These are phyloP conservation scores for Caradrina clavipalpis DNA, from an alignment of 2,888 invertebrate species.

Conservation along the genomic window DNA sequence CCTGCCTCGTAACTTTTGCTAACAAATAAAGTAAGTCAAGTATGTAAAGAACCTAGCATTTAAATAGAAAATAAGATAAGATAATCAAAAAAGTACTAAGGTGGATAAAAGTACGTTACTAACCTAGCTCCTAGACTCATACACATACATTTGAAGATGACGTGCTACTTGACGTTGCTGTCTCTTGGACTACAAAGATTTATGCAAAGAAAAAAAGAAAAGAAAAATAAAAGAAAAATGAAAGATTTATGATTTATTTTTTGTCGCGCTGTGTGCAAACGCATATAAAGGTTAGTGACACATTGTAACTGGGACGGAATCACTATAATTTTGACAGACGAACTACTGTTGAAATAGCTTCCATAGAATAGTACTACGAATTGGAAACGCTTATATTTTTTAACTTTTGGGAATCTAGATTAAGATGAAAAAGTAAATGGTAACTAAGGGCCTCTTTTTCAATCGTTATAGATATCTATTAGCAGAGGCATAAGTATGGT, in stretches of 20 bases:
- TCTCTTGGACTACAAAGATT: constrained; percentile 45
- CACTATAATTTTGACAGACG: background rate
- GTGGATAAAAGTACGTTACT: constrained; percentile 30
- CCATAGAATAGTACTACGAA: constrained; percentile 1
- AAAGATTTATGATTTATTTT: too few relatives aligned
- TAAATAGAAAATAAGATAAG: constrained; percentile 45
- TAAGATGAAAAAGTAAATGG: too few relatives aligned
- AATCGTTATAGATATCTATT: too few relatives aligned
- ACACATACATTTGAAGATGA: constrained; percentile 22
- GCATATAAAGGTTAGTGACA: constrained; percentile 23
- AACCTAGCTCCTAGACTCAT: constrained; percentile 42
- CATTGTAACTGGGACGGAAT: constrained; percentile 28
- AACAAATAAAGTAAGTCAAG: constrained; percentile 44
- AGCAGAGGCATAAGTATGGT: too few relatives aligned
- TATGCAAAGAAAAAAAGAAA: too few relatives aligned
- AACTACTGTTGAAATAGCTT: constrained; percentile 21
- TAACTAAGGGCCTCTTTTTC: too few relatives aligned
- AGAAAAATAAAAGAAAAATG: too few relatives aligned
- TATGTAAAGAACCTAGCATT: constrained; percentile 54
- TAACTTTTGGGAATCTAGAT: too few relatives aligned
- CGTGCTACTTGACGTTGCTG: constrained; percentile 3
- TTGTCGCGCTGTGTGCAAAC: constrained; percentile 30
- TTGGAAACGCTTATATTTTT: background rate
- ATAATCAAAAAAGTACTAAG: constrained; percentile 46
- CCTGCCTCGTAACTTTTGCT: constrained; percentile 42